Base-by-base conservation (phyloP, 2,888 invertebrate genomes). In the Drosophila monieri region DNA sequence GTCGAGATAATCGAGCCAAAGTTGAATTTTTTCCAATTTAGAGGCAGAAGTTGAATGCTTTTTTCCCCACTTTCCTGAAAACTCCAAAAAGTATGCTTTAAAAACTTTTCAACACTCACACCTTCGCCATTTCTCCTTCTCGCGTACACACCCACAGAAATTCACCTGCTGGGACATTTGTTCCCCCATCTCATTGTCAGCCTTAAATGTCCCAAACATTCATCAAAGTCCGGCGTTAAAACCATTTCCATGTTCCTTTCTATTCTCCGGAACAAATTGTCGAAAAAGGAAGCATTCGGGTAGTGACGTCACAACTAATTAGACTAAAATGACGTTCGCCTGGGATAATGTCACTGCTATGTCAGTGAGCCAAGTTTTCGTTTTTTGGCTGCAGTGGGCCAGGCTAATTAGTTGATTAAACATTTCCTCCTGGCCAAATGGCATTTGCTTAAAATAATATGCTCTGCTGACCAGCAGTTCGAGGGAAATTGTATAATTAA, bases 151-250 rank as follows among this genome's bases (percentile, higher is more conserved):
- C 3, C 14, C 12, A 32, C 18, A 27, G 23, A 27, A 27, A 27
- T 15, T 25, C 52, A 66, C 67, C 67, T 62, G 43, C 6, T 1
- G 32, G 15, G 25, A 30, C 8, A 10, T 35, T 48, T 48, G 47
- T 32, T 32, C 15, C 35, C 48, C 18, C 6, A 52, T 51, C 12
- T 27, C 18, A 14, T 8, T 41, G 14, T 41, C 18, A 39, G 27
- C 41, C 30, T 46, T 43, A 43, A 48, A 66, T 56, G 69, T 35
- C 49, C 69, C 32, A 21, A 47, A 68, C 58, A 85, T 80, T 70
- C 69, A 81, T 85, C 88, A 85, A 69, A 71, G 80, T 87, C 85
- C 62, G 44, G n/a, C 30, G 27, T 15, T 78, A 76, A 85, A 87
- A 80, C 76, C 65, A 64, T 80, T 86, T 86, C 53, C 78, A 65